A percentile compares a stretch with the other conserved stretches of the same genome.
Evolutionary conservation across 2,113 vertebrate species (phyloP).

Genomic region (Ptilonorhynchus violaceus): DNA sequence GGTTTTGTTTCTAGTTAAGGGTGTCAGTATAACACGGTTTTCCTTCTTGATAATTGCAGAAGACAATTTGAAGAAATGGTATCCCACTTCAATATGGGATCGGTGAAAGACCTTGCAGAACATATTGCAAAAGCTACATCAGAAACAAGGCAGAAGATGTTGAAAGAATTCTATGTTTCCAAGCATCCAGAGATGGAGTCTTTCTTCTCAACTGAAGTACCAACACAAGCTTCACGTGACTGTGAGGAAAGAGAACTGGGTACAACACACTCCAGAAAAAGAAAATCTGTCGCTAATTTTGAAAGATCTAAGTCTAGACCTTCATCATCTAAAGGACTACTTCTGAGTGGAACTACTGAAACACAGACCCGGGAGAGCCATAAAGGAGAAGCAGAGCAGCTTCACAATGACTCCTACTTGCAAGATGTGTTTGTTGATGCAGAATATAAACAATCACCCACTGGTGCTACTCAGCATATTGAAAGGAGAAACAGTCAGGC

Average conservation of each 20-base stretch:
- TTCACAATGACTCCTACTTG: not conserved
- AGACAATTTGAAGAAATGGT: constrained; percentile 90
- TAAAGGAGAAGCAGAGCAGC: not conserved
- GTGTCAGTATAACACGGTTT: constrained; percentile 13
- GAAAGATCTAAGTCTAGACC: not conserved
- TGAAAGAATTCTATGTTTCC: constrained; percentile 81
- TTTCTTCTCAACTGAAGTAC: constrained; percentile 51
- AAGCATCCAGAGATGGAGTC: constrained; percentile 74
- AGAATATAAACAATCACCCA: constrained; percentile 12
- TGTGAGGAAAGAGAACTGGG: not conserved
- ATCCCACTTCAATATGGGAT: constrained; percentile 72
- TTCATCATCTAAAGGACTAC: not conserved
- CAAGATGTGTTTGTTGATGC: not conserved
- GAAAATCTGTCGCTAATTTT: not conserved
- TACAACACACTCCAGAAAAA: not conserved
- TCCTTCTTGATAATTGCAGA: constrained; percentile 70
- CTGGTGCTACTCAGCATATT: not conserved
- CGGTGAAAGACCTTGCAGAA: constrained; percentile 78
- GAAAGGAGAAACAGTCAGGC: constrained; percentile 11
- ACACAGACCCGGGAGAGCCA: not conserved
- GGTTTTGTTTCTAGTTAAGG: not conserved
- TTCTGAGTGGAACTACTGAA: not conserved
- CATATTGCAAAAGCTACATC: constrained; percentile 76
- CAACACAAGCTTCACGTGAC: not conserved
- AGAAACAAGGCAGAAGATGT: constrained; percentile 77